Evolutionary conservation across 2,888 invertebrate species (phyloP).

Genomic region (Caradrina kadenii): DNA sequence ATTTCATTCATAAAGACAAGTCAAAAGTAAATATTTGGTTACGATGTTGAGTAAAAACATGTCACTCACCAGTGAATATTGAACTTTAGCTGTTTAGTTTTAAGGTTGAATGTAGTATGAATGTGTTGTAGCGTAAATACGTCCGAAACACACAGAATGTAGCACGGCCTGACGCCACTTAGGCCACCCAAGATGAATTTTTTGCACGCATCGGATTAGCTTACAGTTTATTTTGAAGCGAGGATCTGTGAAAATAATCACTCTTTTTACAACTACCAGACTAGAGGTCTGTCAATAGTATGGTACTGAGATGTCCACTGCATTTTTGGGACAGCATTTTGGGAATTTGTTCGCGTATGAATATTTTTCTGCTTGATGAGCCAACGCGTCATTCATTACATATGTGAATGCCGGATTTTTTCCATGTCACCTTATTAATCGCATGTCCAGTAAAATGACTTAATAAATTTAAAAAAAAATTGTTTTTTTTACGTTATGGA

Average conservation of each 20-base stretch:
- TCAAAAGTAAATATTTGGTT: slow-evolving; percentile 84
- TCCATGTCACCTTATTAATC: too few species aligned
- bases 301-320: slow-evolving; percentile 24
- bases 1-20: slow-evolving; percentile 88
- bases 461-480: too few species aligned
- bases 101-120: slow-evolving; percentile 46
- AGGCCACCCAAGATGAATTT: slow-evolving; percentile 86
- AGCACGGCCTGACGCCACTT: slow-evolving; percentile 86
- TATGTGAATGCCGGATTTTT: too few species aligned
- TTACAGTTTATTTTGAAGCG: slow-evolving; percentile 79
- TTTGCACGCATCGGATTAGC: slow-evolving; percentile 80
- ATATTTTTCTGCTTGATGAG: not conserved
- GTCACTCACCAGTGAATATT: slow-evolving; percentile 28
- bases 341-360: not conserved
- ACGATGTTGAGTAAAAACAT: slow-evolving; percentile 72
- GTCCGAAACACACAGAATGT: slow-evolving; percentile 81
- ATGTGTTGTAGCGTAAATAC: slow-evolving; percentile 67
- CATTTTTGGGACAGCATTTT: slow-evolving; percentile 1
- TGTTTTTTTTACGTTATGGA: too few species aligned
- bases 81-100: not conserved
- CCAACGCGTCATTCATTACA: not conserved
- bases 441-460: too few species aligned
- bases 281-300: slow-evolving; percentile 37
- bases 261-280: slow-evolving; percentile 65
- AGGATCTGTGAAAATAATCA: slow-evolving; percentile 76